Base-by-base conservation (phyloP, 1,140 invertebrate genomes). In the Streblospio benedicti region DNA sequence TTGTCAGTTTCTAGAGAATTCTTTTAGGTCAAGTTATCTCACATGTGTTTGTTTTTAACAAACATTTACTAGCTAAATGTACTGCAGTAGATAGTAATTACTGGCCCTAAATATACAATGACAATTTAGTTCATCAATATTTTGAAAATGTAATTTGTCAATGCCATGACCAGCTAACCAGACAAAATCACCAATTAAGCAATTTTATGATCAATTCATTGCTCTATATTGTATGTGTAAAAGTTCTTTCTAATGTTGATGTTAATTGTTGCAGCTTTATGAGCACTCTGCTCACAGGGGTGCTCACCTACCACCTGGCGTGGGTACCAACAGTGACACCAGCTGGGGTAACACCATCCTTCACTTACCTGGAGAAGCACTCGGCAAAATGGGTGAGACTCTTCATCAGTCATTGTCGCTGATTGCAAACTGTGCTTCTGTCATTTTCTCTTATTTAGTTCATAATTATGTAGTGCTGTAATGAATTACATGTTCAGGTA, bases 241-340 rank as follows among this genome's bases (percentile, higher is more conserved):
- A 44, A 59, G 20, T 49, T 18, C 53, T 49, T 41, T 57, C 16
- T 35, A 32, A 60, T 45, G 43, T 14, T 3, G 16, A 14, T 49
- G 23, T 61, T 52, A 58, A 52, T 66, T 63, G 57, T 83, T 83
- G 57, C 81, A 94, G 91, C 80, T 94, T 94, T 78, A 82, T 93
- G 56, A 93, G 90, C 72, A 91, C 88, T 16, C 79, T 93, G 53
- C 73, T 93, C 25, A 93, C 90, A 4, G 88, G 89, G 57, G 86
- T 93, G 27, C 76, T 93, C 45, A 93, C 89, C 0, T 84, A 93
- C 78, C 91, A 94, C 76, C 81, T 93, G 20, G 89, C 90, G 1
- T 93, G 91, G 91, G 89, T 93, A 50, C 83, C 86, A 25, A 91
- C 88, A 0, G 85, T 90, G 14, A 76, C 74, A 53, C 76, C 78